phyloP scores from a whole-genome alignment of 2,797 vertebrate species.

The Pachyuromys duprasi region DNA sequence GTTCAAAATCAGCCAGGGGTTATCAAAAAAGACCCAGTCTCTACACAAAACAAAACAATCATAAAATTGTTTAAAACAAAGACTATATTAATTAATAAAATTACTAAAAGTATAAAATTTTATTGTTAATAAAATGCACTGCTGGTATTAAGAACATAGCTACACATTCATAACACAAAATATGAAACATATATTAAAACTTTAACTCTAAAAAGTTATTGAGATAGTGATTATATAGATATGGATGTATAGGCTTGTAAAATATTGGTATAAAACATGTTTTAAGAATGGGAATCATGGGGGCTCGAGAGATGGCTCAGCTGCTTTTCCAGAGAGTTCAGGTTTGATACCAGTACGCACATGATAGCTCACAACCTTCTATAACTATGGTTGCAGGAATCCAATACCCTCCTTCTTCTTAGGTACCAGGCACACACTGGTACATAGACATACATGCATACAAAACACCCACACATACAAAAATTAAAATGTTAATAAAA shows the following conservation, averaged over 20 bases:
- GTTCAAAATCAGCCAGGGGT: background rate
- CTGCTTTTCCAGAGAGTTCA: background rate
- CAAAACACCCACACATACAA: background rate
- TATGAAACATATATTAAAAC: slow-evolving; percentile 42
- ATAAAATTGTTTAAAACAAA: slow-evolving; percentile 61
- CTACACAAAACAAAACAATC: background rate
- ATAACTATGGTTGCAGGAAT: background rate
- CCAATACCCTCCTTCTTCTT: no score
- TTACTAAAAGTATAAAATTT: slow-evolving; percentile 35
- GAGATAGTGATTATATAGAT: slow-evolving; percentile 9
- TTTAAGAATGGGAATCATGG: background rate
- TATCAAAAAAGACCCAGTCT: background rate
- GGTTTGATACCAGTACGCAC: background rate
- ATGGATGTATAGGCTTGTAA: background rate
- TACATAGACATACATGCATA: background rate
- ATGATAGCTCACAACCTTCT: background rate
- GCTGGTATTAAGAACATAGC: slow-evolving; percentile 3
- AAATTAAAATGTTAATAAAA: background rate
- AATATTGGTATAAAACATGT: background rate
- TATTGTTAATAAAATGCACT: slow-evolving; percentile 43
- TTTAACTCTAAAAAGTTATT: slow-evolving; percentile 51
- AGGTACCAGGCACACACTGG: background rate
- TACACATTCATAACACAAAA: slow-evolving; percentile 21
- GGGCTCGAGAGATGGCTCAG: background rate
- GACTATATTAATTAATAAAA: slow-evolving; percentile 37